phyloP scores from a whole-genome alignment of 2,113 vertebrate species.

The Hippocampus comes region DNA sequence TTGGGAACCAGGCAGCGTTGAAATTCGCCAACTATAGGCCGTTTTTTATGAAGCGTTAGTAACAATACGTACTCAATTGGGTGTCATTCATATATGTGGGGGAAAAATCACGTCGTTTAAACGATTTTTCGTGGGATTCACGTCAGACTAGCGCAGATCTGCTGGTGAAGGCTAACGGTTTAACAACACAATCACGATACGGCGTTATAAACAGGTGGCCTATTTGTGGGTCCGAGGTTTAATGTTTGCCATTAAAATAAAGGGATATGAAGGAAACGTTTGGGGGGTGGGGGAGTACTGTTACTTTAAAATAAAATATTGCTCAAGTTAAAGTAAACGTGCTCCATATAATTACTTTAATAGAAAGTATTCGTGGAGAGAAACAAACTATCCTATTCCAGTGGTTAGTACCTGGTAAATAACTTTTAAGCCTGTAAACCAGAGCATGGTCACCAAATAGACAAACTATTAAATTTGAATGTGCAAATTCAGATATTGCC shows the following conservation, averaged over 20 bases:
- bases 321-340: too few species aligned
- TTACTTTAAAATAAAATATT: too few species aligned
- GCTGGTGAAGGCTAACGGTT: neutral
- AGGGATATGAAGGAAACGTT: too few species aligned
- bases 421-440: too few species aligned
- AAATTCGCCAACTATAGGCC: neutral
- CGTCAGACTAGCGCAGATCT: neutral
- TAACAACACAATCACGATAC: neutral
- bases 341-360: too few species aligned
- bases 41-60: neutral
- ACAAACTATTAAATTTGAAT: too few species aligned
- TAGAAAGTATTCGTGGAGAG: too few species aligned
- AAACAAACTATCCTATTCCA: too few species aligned
- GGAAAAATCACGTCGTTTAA: neutral
- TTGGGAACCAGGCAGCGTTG: neutral
- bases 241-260: neutral
- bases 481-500: too few species aligned
- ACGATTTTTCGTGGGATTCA: neutral
- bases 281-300: fast-evolving
- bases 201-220: neutral
- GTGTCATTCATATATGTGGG: neutral
- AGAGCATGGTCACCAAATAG: too few species aligned
- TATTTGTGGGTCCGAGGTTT: neutral
- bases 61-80: neutral
- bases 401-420: too few species aligned